Evolutionary conservation across 2,797 vertebrate species (phyloP), one percentile per base, ranked within the genome.

Genomic region (Nasua narica): DNA sequence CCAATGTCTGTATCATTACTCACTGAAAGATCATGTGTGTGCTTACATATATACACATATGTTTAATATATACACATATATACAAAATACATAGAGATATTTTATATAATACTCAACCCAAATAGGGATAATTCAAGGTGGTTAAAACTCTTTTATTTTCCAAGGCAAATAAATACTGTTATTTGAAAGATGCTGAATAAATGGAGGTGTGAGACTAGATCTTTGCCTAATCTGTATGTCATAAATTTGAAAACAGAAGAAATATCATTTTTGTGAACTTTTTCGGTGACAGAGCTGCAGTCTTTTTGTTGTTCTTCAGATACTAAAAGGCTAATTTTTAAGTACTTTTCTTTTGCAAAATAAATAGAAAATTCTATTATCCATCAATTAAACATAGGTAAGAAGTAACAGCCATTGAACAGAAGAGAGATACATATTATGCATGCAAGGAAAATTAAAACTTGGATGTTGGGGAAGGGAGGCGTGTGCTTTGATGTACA

Each of bases 391-490:
- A 98, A 98, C 83, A 96, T 97, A 98, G 98, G 98, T 99, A 98
- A 98, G 98, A 98, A 98, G 98, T 98, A 98, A 93, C 77, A 97
- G 93, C 94, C 79, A 89, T 76, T 92, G 98, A 98, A 97, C 97
- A 96, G 96, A 96, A 98, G 96, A 97, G 95, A 98, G 96, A 98
- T 95, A 98, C 97, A 98, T 98, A 98, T 98, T 98, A 98, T 97
- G 98, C 97, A 98, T 97, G 97, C 98, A 98, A 98, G 96, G 97
- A 98, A 98, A 98, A 98, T 98, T 98, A 98, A 98, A 98, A 98
- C 98, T 98, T 96, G 98, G 98, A 98, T 98, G 97, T 97, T 98
- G 97, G 97, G 97, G 97, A 87, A 32, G 52, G 97, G 93, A 87
- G 97, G 32, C 13, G 94, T 98, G 97, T 97, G 81, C 98, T 98